Base-by-base conservation (phyloP, 2,797 vertebrate species). In the Anabas testudineus region DNA sequence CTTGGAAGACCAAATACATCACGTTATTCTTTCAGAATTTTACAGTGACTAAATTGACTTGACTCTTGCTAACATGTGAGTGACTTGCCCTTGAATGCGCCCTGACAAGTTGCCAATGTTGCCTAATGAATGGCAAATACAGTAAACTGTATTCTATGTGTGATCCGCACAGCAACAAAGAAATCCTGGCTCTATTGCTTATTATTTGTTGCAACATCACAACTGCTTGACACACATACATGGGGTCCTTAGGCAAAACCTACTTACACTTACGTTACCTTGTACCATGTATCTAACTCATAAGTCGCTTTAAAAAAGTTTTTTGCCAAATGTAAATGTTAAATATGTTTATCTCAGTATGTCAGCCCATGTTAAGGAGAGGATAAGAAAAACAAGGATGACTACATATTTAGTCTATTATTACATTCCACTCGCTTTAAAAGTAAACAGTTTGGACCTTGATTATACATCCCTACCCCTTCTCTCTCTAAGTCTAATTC, bases 1-100 rank as follows among this genome's bases (percentile, higher is more conserved):
- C 8, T 14, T 28, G 70, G 51, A 47, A 79, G 60, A 75, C 71
- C 71, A 72, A 76, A 74, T 80, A 57, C 78, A 59, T 76, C 80
- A 57, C 78, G 84, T 81, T 81, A 84, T 82, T 85, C 76, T 86
- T 84, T 88, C 86, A 1, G 32, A 32, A 89, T 91, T 85, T 82
- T 81, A 79, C 92, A 88, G 88, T 88, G 87, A 91, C 87, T 84
- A 81, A 87, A 90, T 88, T 83, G 88, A 92, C 90, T 89, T 80
- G 71, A 78, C 59, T 78, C 72, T 63, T 42, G 54, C 78, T 58
- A 76, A 90, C 78, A 59, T 46, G 52, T 41, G 28, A 64, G 65
- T 56, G 75, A 67, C 42, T 71, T 46, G 77, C 62, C 73, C 15
- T 36, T 37, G 59, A 82, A 72, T 72, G 64, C 26, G 39, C 48